phyloP scores from a whole-genome alignment of 1,140 invertebrate genomes.

The Leptinotarsa undecemlineata region DNA sequence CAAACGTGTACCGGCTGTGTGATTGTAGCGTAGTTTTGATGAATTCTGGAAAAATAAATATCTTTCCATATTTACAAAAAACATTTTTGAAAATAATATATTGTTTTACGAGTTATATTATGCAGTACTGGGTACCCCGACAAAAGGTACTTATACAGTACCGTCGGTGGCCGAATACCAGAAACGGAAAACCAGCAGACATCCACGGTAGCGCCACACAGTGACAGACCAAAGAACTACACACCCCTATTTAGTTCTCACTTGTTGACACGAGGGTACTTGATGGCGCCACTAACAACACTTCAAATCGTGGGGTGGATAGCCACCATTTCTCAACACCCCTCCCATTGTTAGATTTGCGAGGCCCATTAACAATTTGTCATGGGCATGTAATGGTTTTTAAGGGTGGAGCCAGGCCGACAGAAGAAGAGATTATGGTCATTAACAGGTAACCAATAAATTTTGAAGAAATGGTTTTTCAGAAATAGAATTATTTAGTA shows the following conservation, averaged over 20 bases:
- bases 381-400: not conserved
- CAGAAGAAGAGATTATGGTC: too few relatives aligned
- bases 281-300: conserved; percentile 1
- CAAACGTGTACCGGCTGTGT: too few relatives aligned
- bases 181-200: not conserved
- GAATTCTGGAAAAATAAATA: too few relatives aligned
- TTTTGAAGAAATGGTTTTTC: too few relatives aligned
- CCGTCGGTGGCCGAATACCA: not conserved
- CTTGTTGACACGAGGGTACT: conserved; percentile 1
- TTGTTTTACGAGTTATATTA: too few relatives aligned
- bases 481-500: too few relatives aligned
- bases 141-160: too few relatives aligned
- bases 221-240: conserved; percentile 16
- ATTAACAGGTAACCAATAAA: too few relatives aligned
- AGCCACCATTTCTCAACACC: not conserved
- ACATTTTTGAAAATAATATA: too few relatives aligned
- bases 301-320: not conserved
- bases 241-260: conserved; percentile 20
- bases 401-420: not conserved
- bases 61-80: too few relatives aligned
- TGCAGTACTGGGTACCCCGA: too few relatives aligned
- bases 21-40: too few relatives aligned
- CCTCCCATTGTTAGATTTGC: not conserved
- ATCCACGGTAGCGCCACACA: conserved; percentile 10
- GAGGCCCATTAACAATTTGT: not conserved